Evolutionary conservation across 2,888 invertebrate genomes (phyloP).

Genomic region (Caenorhabditis imperialis): DNA sequence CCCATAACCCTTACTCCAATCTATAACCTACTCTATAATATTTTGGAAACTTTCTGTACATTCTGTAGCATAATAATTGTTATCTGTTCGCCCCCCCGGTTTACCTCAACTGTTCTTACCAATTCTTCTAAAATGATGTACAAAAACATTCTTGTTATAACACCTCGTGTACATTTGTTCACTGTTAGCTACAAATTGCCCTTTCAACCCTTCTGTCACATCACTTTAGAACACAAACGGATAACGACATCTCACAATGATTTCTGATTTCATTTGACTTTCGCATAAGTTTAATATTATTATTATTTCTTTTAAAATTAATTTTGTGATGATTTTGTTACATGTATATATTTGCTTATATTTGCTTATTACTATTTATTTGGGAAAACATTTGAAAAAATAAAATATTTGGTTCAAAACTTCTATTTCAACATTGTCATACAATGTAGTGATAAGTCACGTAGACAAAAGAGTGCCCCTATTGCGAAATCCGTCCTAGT

Average conservation of each 20-base stretch:
- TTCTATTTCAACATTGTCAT: conserved; percentile 10
- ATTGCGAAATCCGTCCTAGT: conserved; percentile 49
- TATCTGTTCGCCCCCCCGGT: conserved; percentile 31
- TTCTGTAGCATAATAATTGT: conserved; percentile 47
- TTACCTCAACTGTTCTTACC: too few species aligned
- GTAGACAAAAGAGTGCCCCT: neutral
- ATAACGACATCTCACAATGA: conserved; percentile 53
- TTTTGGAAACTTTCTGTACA: conserved; percentile 30
- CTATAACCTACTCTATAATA: neutral
- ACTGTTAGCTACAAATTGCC: conserved; percentile 52
- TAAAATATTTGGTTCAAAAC: neutral
- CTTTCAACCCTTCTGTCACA: conserved; percentile 33
- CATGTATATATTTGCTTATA: conserved; percentile 2
- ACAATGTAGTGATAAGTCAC: neutral
- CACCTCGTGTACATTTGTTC: conserved; percentile 11
- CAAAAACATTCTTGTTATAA: conserved; percentile 19
- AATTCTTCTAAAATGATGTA: conserved; percentile 46
- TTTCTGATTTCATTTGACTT: conserved; percentile 22
- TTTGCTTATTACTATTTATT: conserved; percentile 34
- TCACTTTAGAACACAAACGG: conserved; percentile 60
- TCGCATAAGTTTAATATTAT: conserved; percentile 10
- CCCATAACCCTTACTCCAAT: conserved; percentile 28
- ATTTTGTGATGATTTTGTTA: conserved; percentile 21
- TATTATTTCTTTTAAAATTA: conserved; percentile 1
- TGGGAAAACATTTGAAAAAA: conserved; percentile 37